Conservation (phyloP, 2,888 invertebrate genomes). For the Augochlorella aurata region DNA sequence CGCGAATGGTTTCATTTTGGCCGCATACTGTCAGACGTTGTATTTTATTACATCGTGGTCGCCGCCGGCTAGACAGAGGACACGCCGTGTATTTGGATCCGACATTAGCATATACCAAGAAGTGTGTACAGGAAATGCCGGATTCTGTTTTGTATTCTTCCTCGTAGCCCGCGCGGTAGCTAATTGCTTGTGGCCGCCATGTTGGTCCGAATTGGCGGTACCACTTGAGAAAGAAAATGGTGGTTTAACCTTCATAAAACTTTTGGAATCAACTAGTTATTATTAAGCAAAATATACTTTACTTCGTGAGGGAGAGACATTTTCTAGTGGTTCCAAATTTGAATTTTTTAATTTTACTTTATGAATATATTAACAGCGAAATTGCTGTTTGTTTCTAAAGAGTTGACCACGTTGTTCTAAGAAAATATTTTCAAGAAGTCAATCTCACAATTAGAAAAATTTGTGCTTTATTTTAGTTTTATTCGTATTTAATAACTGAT, state of each 20-base stretch:
- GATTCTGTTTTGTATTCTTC: slow-evolving; percentile 38
- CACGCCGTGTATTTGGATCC: slow-evolving; percentile 30
- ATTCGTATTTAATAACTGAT: too few relatives aligned
- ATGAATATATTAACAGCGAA: too few relatives aligned
- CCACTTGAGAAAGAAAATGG: not conserved
- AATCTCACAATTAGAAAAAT: too few relatives aligned
- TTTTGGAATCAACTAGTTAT: not conserved
- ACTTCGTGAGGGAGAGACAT: too few relatives aligned
- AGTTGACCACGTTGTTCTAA: too few relatives aligned
- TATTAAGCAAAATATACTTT: not conserved
- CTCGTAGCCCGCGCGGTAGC: not conserved
- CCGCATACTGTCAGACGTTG: slow-evolving; percentile 45
- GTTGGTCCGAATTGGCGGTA: not conserved
- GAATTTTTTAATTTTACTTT: too few relatives aligned
- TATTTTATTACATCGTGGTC: slow-evolving; percentile 39
- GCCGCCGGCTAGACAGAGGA: slow-evolving; percentile 31
- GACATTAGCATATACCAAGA: slow-evolving; percentile 62
- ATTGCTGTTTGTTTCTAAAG: too few relatives aligned
- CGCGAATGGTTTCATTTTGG: slow-evolving; percentile 58
- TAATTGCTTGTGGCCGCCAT: not conserved
- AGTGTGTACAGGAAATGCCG: slow-evolving; percentile 64
- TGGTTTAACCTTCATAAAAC: too few relatives aligned
- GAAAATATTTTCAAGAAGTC: too few relatives aligned
- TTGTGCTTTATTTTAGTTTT: too few relatives aligned
- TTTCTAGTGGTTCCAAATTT: too few relatives aligned